phyloP scores from a whole-genome alignment of 2,888 invertebrate genomes.

The Leptopilina myrica region DNA sequence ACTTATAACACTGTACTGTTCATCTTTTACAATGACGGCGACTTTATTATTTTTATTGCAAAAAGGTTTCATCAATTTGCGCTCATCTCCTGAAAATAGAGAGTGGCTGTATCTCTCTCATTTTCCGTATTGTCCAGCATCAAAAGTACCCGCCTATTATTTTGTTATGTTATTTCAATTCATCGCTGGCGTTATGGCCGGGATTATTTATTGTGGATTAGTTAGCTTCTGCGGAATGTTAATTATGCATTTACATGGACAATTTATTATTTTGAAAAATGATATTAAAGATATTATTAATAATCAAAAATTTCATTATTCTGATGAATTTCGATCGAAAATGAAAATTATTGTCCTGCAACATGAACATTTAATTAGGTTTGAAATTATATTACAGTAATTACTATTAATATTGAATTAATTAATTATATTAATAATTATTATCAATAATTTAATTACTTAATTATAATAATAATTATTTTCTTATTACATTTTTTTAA shows the following conservation, averaged over 20 bases:
- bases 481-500: too few species aligned
- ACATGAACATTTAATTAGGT: conserved; percentile 57
- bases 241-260: conserved; percentile 49
- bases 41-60: not conserved
- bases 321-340: conserved; percentile 20
- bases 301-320: not conserved
- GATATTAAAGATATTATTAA: conserved; percentile 37
- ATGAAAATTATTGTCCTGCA: conserved; percentile 49
- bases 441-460: too few species aligned
- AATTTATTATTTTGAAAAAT: conserved; percentile 45
- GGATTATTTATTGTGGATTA: conserved; percentile 44
- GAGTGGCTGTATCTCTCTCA: not conserved
- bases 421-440: too few species aligned
- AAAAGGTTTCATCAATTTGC: not conserved
- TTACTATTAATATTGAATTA: too few species aligned
- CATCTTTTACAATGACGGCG: not conserved
- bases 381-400: not conserved
- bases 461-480: too few species aligned
- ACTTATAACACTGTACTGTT: conserved; percentile 32
- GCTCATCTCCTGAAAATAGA: not conserved
- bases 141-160: not conserved
- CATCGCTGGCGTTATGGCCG: not conserved
- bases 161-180: not conserved
- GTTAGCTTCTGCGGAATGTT: conserved; percentile 48
- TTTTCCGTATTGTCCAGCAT: not conserved